phyloP scores from a whole-genome alignment of 1,140 invertebrate species.

The Cepaea nemoralis region DNA sequence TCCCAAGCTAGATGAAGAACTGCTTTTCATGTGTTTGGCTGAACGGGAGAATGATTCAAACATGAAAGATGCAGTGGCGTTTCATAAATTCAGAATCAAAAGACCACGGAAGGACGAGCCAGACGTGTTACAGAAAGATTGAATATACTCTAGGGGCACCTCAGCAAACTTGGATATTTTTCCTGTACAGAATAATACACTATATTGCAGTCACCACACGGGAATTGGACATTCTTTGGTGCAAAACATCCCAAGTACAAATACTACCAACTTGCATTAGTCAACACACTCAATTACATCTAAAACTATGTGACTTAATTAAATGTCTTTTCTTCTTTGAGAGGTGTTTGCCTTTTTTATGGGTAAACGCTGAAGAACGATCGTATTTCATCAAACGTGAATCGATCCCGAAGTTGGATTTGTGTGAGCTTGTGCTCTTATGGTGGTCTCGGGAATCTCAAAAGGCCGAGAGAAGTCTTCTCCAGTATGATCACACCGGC shows the following conservation, averaged over 20 bases:
- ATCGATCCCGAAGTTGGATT: too few species aligned
- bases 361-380: too few species aligned
- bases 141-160: neutral
- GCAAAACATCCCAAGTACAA: too few species aligned
- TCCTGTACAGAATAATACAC: neutral
- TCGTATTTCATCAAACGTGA: too few species aligned
- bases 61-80: neutral
- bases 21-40: too few species aligned
- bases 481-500: conserved; percentile 29
- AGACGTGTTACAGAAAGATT: neutral
- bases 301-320: neutral
- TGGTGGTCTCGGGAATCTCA: neutral
- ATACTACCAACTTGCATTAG: neutral
- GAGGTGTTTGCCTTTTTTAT: too few species aligned
- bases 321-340: too few species aligned
- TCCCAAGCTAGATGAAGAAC: too few species aligned
- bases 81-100: neutral
- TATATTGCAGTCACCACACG: neutral
- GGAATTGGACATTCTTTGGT: neutral
- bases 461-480: too few species aligned
- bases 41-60: neutral
- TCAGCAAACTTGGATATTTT: neutral
- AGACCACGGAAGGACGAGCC: neutral
- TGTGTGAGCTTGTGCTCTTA: neutral
- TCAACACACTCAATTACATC: neutral